Evolutionary conservation across 2,797 vertebrate species (phyloP).

Genomic region (Taenioides sp.): DNA sequence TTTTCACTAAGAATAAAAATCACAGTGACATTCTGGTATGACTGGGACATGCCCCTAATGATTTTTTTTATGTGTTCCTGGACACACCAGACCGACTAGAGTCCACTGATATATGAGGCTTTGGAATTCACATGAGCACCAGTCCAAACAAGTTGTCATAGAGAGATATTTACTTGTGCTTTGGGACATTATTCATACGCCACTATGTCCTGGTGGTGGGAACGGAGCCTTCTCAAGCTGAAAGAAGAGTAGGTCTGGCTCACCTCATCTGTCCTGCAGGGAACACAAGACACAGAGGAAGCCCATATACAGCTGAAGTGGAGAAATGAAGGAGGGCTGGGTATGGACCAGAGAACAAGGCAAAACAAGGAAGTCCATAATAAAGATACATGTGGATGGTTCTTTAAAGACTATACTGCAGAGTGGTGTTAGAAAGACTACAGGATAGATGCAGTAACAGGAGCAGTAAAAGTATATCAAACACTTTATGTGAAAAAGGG

Average conservation of each 20-base stretch:
- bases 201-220: slow-evolving; percentile 66
- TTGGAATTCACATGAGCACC: slow-evolving; percentile 68
- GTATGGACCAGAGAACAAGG: not conserved
- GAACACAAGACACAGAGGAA: slow-evolving; percentile 25
- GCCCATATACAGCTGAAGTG: slow-evolving; percentile 20
- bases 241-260: slow-evolving; percentile 48
- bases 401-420: not conserved
- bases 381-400: slow-evolving; percentile 5
- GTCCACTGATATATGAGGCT: slow-evolving; percentile 62
- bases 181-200: slow-evolving; percentile 74
- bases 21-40: slow-evolving; percentile 52
- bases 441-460: not conserved
- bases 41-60: slow-evolving; percentile 46
- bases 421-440: not conserved
- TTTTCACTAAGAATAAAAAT: slow-evolving; percentile 50
- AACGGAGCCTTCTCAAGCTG: slow-evolving; percentile 46
- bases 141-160: slow-evolving; percentile 77
- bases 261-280: slow-evolving; percentile 50
- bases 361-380: slow-evolving; percentile 14
- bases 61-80: slow-evolving; percentile 47
- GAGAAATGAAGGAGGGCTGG: slow-evolving; percentile 7
- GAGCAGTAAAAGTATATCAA: slow-evolving; percentile 6
- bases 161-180: slow-evolving; percentile 70
- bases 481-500: not conserved
- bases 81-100: slow-evolving; percentile 38